A percentile compares a stretch with the other conserved stretches of the same genome.
phyloP scores from a whole-genome alignment of 2,797 vertebrate genomes.

The Sylvilagus floridanus region DNA sequence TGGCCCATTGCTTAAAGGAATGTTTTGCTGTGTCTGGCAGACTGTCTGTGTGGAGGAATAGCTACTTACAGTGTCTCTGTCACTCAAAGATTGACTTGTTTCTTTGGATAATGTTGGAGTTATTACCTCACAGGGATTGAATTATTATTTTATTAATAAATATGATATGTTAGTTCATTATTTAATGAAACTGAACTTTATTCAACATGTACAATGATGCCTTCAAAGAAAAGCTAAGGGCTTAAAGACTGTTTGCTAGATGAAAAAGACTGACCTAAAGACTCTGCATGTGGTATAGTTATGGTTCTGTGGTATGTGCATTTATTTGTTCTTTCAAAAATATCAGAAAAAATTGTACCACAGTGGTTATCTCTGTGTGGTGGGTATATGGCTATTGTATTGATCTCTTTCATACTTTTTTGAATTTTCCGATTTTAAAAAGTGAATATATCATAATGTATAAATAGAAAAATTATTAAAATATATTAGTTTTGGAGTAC shows the following conservation, averaged over 20 bases:
- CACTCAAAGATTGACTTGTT: neutral
- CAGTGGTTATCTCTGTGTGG: neutral
- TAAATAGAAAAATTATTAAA: constrained; percentile 43
- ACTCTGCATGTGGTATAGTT: neutral
- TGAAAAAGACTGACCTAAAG: neutral
- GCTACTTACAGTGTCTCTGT: neutral
- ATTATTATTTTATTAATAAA: too few species aligned
- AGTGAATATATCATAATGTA: neutral
- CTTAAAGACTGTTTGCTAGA: neutral
- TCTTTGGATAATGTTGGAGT: neutral
- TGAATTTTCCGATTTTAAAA: constrained; percentile 1
- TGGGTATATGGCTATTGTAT: neutral
- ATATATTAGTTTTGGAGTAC: neutral
- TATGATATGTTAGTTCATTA: neutral
- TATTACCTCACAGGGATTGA: neutral
- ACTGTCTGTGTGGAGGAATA: neutral
- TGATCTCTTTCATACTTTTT: neutral
- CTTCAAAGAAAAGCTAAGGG: constrained; percentile 14
- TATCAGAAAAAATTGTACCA: neutral
- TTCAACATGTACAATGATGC: constrained; percentile 5
- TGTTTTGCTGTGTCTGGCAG: neutral
- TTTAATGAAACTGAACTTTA: neutral
- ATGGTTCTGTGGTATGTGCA: neutral
- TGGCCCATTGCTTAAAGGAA: neutral
- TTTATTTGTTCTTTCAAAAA: neutral